Base-by-base conservation (phyloP, 2,113 vertebrate species). In the Pygoscelis antarcticus region DNA sequence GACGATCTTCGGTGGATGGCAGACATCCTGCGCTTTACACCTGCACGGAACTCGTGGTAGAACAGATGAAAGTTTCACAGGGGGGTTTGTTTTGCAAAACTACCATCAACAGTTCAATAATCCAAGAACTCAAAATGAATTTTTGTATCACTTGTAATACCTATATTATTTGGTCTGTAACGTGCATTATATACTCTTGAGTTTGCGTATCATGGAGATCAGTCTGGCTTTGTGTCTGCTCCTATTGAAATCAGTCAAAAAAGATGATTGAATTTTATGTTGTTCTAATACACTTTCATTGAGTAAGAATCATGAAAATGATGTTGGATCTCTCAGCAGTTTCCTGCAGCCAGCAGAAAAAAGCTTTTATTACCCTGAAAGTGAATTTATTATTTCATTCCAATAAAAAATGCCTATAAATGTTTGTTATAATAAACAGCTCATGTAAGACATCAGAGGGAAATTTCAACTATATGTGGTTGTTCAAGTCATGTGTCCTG, bases 401-500 rank as follows among this genome's bases (percentile, higher is more conserved):
- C 36, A 70, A 27, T 66, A 13, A 49, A 52, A 52, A 65, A 34
- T 19, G 13, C 9, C 46, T 49, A 13, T 27, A 38, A 38, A 38
- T 42, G 42, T 42, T 42, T 71, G 36, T 47, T 36, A 0, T 36
- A 66, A 58, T 32, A 26, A 79, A 36, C 42, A 49, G 46, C 51
- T 79, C 42, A 3, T 16, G 3, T 29, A n/a, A 77, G 13, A 22
- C 34, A 47, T 16, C 29, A 44, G 21, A 46, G 49, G 61, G 29
- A 40, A 46, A 69, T 32, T 32, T 52, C 13, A 55, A 2, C 47
- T 29, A 7, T 4, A 0, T 17, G 49, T 32, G 49, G 17, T 4
- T 72, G 42, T n/a, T 25, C 10, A 42, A 54, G 42, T 42, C 2
- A 0, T 29, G 7, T 6, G 27, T 16, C 71, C 14, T 9, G 27